Evolutionary conservation across 2,797 vertebrate species (phyloP).

Genomic region (Gymnoscopelus microlampas): DNA sequence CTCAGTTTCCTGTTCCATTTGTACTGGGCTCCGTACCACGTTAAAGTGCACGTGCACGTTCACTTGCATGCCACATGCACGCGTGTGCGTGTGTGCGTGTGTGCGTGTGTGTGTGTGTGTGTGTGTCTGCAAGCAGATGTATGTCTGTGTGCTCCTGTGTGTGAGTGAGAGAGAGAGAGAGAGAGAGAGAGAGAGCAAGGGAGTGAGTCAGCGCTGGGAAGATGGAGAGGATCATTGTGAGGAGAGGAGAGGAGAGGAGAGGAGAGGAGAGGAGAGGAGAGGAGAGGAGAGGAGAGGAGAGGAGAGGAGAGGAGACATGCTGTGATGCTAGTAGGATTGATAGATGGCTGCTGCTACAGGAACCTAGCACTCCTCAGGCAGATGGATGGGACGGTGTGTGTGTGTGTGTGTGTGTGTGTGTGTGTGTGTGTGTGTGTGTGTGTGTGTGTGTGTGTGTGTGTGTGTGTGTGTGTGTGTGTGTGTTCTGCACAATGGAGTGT

Average conservation of each 20-base stretch:
- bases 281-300: slow-evolving; percentile 17
- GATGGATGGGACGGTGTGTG: slow-evolving; percentile 66
- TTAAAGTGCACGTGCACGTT: neutral
- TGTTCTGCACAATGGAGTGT: slow-evolving; percentile 40
- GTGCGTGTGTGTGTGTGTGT: neutral
- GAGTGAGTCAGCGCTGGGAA: too few relatives aligned
- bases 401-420: slow-evolving; percentile 1
- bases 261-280: slow-evolving; percentile 31
- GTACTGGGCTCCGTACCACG: slow-evolving; percentile 52
- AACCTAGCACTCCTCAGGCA: slow-evolving; percentile 67
- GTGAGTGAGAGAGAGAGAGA: neutral
- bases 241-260: slow-evolving; percentile 29
- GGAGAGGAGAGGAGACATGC: slow-evolving; percentile 59
- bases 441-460: neutral
- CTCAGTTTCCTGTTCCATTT: slow-evolving; percentile 69
- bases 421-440: neutral
- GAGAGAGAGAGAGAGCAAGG: too few relatives aligned
- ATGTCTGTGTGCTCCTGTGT: neutral
- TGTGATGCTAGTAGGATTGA: slow-evolving; percentile 74
- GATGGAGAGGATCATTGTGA: too few relatives aligned
- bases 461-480: too few relatives aligned
- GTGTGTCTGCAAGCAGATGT: too few relatives aligned
- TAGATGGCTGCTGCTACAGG: slow-evolving; percentile 68
- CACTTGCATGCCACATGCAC: too few relatives aligned
- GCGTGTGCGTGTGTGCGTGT: neutral